Evolutionary conservation across 2,113 vertebrate species (phyloP).

Genomic region (Ceyx melanurus): DNA sequence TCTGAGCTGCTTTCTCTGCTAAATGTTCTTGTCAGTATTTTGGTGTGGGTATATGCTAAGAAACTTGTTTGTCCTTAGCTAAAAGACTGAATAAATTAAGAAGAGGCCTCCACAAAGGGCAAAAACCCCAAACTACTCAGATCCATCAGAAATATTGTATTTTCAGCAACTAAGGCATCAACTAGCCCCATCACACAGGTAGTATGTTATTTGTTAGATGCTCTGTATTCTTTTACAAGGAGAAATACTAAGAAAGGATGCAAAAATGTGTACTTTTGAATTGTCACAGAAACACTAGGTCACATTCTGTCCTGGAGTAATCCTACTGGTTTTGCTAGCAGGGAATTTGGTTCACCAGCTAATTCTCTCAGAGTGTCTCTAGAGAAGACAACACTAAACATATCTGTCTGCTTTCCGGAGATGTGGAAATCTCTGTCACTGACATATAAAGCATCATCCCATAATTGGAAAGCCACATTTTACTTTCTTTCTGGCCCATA

Average conservation of each 20-base stretch:
- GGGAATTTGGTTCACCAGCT: neutral
- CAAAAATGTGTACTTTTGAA: neutral
- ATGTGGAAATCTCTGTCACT: neutral
- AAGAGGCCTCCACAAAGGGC: neutral
- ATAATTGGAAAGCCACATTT: neutral
- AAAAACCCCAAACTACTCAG: neutral
- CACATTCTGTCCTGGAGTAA: neutral
- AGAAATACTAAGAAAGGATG: neutral
- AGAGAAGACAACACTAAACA: neutral
- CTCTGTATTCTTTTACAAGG: neutral
- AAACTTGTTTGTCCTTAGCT: neutral
- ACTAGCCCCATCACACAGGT: neutral
- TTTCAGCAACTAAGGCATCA: neutral
- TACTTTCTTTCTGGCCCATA: neutral
- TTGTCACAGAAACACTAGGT: neutral
- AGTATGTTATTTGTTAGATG: neutral
- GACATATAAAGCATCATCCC: neutral
- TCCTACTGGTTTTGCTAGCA: neutral
- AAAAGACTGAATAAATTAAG: neutral
- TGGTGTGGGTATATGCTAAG: neutral
- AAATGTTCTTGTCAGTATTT: neutral
- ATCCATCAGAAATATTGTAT: neutral
- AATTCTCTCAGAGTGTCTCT: neutral
- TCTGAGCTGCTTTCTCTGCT: neutral
- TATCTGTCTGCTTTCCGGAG: neutral